Evolutionary conservation across 2,888 invertebrate species (phyloP).

Genomic region (Melikaiella ostensackeni): DNA sequence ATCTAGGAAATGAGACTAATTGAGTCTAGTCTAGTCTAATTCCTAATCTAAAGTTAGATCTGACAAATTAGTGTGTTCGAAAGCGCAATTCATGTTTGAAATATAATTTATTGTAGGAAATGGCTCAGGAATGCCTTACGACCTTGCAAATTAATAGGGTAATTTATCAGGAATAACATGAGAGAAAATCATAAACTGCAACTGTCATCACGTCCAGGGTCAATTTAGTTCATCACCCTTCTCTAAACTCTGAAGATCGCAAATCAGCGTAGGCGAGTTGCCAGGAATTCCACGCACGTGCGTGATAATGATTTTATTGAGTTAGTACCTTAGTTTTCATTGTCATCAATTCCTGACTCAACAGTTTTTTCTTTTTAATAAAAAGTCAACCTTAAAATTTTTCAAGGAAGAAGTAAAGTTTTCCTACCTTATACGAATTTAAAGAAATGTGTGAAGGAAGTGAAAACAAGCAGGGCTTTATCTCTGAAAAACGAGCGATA

Average conservation of each 20-base stretch:
- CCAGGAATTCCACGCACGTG: not conserved
- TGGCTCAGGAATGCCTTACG: not conserved
- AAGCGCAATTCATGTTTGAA: not conserved
- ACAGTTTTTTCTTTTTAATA: not conserved
- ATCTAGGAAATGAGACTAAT: too few relatives aligned
- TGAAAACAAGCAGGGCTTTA: not conserved
- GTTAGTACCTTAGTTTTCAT: not conserved
- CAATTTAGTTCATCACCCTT: constrained; percentile 27
- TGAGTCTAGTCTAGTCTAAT: too few relatives aligned
- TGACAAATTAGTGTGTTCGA: not conserved
- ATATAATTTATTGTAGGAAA: not conserved
- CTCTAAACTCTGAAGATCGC: not conserved
- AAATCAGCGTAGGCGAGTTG: constrained; percentile 13
- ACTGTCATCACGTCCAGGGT: constrained; percentile 11
- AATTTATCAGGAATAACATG: not conserved
- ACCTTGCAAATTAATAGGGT: not conserved
- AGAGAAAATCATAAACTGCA: not conserved
- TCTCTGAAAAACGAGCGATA: not conserved
- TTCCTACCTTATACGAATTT: not conserved
- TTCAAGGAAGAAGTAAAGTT: not conserved
- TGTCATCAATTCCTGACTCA: not conserved
- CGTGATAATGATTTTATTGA: constrained; percentile 3
- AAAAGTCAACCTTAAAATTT: not conserved
- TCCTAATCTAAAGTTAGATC: not conserved
- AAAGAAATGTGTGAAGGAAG: not conserved